A percentile compares a stretch with the other conserved stretches of the same genome.
These are phyloP conservation scores for Hyperoplus immaculatus DNA, from an alignment of 2,797 vertebrate genomes.

Conservation along the genomic window DNA sequence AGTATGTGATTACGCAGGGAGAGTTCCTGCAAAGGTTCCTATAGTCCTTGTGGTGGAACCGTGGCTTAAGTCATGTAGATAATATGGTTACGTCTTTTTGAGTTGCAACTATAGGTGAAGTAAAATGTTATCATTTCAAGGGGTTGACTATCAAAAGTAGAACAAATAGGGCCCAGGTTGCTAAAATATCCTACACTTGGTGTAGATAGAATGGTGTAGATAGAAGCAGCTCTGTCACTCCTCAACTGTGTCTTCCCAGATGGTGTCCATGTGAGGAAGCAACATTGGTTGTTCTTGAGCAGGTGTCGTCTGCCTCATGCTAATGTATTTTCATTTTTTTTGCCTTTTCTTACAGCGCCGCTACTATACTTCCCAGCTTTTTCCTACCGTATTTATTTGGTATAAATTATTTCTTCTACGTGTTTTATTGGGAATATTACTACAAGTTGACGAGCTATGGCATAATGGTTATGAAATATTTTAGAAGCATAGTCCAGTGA, in stretches of 20 bases:
- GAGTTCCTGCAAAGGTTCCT: too few relatives aligned
- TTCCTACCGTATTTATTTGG: conserved; percentile 1
- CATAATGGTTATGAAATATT: background rate
- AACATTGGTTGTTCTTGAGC: conserved; percentile 55
- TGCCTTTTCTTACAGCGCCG: conserved; percentile 19
- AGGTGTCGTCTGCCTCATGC: conserved; percentile 55
- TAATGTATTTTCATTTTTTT: conserved; percentile 46
- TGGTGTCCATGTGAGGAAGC: conserved; percentile 62
- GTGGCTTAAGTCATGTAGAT: background rate
- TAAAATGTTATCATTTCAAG: background rate
- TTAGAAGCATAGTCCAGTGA: background rate
- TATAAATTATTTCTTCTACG: background rate
- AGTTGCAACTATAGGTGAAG: background rate
- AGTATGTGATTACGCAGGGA: too few relatives aligned
- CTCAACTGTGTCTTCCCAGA: conserved; percentile 52
- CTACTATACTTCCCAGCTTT: background rate
- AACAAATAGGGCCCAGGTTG: conserved; percentile 8
- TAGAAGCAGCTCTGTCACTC: conserved; percentile 43
- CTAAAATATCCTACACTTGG: background rate
- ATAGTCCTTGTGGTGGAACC: too few relatives aligned
- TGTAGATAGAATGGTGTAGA: conserved; percentile 22
- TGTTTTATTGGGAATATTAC: background rate
- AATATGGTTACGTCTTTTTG: too few relatives aligned
- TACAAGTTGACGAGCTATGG: background rate
- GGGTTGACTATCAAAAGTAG: background rate